These are phyloP conservation scores for Coracias cyanogaster DNA, from an alignment of 2,797 vertebrate genomes.

Conservation along the genomic window DNA sequence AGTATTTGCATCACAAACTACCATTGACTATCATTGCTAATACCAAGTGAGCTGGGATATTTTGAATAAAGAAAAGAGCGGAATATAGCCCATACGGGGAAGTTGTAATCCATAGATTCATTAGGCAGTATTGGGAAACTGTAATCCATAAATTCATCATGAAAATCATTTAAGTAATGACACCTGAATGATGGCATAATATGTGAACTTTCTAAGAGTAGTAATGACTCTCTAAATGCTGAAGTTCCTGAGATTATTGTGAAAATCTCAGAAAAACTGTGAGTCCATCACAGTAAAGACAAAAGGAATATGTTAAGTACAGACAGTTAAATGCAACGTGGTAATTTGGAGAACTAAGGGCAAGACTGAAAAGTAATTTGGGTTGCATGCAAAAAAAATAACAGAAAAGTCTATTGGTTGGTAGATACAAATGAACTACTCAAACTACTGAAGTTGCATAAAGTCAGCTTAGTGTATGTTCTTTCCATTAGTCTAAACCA, in stretches of 20 bases:
- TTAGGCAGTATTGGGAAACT: background rate
- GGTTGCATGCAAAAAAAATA: background rate
- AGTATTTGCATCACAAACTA: background rate
- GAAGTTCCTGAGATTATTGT: background rate
- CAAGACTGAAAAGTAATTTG: background rate
- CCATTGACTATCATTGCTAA: background rate
- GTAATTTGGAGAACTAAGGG: background rate
- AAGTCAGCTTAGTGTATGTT: background rate
- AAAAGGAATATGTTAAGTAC: background rate
- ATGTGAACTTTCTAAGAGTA: background rate
- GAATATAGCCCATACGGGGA: background rate
- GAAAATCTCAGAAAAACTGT: background rate
- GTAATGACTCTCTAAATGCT: background rate
- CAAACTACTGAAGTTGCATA: background rate
- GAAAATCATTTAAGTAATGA: background rate
- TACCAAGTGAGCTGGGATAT: background rate
- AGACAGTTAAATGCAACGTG: background rate
- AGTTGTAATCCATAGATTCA: background rate
- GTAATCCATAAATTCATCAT: background rate
- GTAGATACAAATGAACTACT: background rate
- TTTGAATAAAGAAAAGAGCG: background rate
- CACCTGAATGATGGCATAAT: background rate
- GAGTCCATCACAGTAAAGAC: background rate
- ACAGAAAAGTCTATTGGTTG: background rate
- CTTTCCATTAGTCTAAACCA: background rate